phyloP scores from a whole-genome alignment of 2,888 invertebrate genomes.

The Deilephila elpenor region DNA sequence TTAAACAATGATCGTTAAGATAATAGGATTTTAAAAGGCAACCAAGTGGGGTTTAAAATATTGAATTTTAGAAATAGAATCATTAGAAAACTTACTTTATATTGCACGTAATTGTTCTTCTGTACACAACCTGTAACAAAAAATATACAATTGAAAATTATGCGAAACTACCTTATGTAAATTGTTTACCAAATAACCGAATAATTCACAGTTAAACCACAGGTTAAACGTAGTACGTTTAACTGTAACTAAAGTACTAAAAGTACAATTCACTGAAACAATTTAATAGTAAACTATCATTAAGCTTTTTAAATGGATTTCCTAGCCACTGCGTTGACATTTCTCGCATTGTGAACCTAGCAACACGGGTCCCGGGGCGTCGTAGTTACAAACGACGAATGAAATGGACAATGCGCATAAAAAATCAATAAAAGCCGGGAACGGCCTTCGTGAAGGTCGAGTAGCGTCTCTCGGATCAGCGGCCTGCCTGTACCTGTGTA shows the following conservation, averaged over 20 bases:
- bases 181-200: too few relatives aligned
- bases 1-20: not conserved
- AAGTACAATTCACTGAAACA: too few relatives aligned
- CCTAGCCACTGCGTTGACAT: not conserved
- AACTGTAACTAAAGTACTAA: too few relatives aligned
- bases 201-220: not conserved
- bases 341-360: not conserved
- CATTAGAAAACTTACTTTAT: conserved; percentile 51
- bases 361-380: conserved; percentile 43
- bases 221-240: not conserved
- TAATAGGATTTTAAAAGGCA: not conserved
- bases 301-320: not conserved
- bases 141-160: too few relatives aligned
- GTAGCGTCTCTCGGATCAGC: conserved; percentile 59
- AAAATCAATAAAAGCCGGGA: conserved; percentile 82
- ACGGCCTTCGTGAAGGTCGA: conserved; percentile 80
- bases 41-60: too few relatives aligned
- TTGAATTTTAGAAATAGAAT: not conserved
- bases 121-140: conserved; percentile 49
- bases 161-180: too few relatives aligned
- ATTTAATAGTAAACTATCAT: conserved; percentile 1
- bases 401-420: conserved; percentile 82
- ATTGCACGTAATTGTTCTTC: conserved; percentile 46
- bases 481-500: conserved; percentile 47
- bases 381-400: conserved; percentile 59